Percentiles rank a stretch among this genome's conserved stretches.
Evolutionary conservation across 2,888 invertebrate species (phyloP).

Genomic region (Phoronis australis): DNA sequence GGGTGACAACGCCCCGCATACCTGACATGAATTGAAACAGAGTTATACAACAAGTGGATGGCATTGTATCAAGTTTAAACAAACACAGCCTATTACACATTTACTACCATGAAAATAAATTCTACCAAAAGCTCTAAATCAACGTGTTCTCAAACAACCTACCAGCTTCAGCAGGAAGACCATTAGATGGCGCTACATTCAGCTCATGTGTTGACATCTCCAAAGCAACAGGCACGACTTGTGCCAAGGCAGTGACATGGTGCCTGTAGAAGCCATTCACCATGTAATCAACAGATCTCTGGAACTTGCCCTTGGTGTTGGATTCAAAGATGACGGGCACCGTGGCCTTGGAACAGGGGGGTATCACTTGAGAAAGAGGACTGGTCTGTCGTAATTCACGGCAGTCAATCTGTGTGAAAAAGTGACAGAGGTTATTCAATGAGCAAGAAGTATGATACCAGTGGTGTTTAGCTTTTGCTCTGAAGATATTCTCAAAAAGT

Average conservation of each 20-base stretch:
- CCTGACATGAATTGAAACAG: conserved; percentile 11
- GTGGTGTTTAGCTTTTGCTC: neutral
- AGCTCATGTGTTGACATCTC: conserved; percentile 41
- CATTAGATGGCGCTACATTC: conserved; percentile 35
- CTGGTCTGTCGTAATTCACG: conserved; percentile 49
- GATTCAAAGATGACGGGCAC: conserved; percentile 52
- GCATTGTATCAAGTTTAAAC: neutral
- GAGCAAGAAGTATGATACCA: neutral
- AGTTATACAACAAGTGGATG: neutral
- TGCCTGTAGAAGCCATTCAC: conserved; percentile 49
- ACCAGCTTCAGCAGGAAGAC: conserved; percentile 47
- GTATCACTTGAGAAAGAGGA: conserved; percentile 50
- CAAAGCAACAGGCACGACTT: conserved; percentile 46
- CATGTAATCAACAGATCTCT: conserved; percentile 50
- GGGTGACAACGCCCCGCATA: conserved; percentile 46
- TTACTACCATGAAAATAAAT: neutral
- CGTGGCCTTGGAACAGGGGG: conserved; percentile 45
- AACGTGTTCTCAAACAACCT: too few species aligned
- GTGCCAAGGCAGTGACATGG: conserved; percentile 48
- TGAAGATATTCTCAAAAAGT: neutral
- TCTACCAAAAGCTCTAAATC: neutral
- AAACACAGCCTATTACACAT: neutral
- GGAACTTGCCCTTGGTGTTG: conserved; percentile 44
- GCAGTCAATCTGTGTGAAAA: conserved; percentile 44
- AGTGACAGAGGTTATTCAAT: neutral